Evolutionary conservation across 2,888 invertebrate species (phyloP).

Genomic region (Xanthia icteritia): DNA sequence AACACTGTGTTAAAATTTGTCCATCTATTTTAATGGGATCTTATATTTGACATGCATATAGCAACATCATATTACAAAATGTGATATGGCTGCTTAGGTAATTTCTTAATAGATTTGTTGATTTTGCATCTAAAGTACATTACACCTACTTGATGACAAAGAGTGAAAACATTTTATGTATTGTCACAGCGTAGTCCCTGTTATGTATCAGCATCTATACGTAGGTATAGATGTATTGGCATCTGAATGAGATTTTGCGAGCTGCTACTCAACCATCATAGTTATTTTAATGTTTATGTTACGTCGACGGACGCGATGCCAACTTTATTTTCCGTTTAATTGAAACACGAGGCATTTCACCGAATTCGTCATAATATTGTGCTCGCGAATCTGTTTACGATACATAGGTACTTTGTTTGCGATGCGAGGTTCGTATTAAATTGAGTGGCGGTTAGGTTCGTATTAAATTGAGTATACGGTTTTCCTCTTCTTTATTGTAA

Average conservation of each 20-base stretch:
- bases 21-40: no score
- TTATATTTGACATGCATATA: background rate
- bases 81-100: background rate
- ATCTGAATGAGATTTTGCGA: constrained; percentile 79
- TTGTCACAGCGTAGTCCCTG: constrained; percentile 40
- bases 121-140: constrained; percentile 16
- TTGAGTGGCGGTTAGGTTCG: no score
- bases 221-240: constrained; percentile 71
- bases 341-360: constrained; percentile 84
- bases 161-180: constrained; percentile 43
- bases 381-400: constrained; percentile 78
- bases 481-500: constrained; percentile 50
- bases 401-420: constrained; percentile 73
- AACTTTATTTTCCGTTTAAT: constrained; percentile 85
- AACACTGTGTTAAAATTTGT: no score
- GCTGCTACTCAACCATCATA: constrained; percentile 79
- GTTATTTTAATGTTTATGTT: constrained; percentile 84
- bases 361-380: constrained; percentile 81
- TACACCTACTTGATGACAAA: constrained; percentile 32
- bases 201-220: constrained; percentile 35
- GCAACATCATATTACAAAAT: constrained; percentile 1
- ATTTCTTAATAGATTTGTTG: constrained; percentile 8
- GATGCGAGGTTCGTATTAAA: constrained; percentile 65
- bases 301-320: constrained; percentile 81
- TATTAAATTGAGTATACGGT: no score